Evolutionary conservation across 2,888 invertebrate species (phyloP), one percentile per base, ranked within the genome.

Genomic region (Dolomedes plantarius): DNA sequence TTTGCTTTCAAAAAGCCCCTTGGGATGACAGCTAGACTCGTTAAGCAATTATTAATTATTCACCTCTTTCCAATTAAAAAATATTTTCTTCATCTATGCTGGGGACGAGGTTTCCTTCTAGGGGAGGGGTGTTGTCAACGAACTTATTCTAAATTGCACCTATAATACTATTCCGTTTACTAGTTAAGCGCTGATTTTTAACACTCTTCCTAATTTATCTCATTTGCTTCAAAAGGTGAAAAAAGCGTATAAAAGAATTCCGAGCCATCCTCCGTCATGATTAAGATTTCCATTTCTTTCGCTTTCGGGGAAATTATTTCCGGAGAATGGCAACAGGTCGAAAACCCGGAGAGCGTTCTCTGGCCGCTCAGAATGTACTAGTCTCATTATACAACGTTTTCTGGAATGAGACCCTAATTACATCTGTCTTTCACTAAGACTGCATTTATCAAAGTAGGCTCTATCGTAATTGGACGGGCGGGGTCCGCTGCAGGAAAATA

Each of bases 321-420:
- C 56, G 56, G 56, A 56, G 56, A 56, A 56, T 56, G 56, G 56
- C 56, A 56, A 56, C 56, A 56, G 23, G 56, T 56, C 19, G 23
- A 23, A 56, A 56, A 23, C 1, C 3, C 23, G 23, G 23, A 56
- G 16, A 56, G 56, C 7, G 6, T 5, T n/a, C 16, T 3, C 6
- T 16, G 23, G 23, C 56, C 23, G 56, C 23, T 56, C 23, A 19
- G 23, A 56, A 56, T 56, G 5, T 23, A 23, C 56, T 56, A n/a
- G 19, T 23, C 56, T 56, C 56, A 56, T 56, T 56, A 56, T 56
- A 23, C 5, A 1, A 23, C 56, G 56, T 56, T 56, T 56, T 56
- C 56, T 19, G 56, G 56, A 56, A 56, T 56, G 19, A 23, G 56
- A 2, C 3, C 16, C 23, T 56, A 56, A 56, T 56, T 56, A 56